A percentile compares a stretch with the other conserved stretches of the same genome.
phyloP scores from a whole-genome alignment of 1,140 invertebrate genomes.

The Triops longicaudatus region DNA sequence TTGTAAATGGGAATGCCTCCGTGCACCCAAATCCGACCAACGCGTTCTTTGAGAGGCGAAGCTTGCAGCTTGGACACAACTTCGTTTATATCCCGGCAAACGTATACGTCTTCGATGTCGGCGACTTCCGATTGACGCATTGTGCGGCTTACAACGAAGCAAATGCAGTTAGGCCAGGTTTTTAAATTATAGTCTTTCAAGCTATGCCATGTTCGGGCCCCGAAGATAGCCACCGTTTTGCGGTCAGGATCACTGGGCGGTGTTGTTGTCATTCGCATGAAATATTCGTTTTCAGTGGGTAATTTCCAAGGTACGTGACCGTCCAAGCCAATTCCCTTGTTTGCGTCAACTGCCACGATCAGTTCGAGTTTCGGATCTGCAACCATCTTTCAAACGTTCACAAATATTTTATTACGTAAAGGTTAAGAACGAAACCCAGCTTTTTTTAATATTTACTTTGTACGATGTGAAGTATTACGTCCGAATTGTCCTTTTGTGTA shows the following conservation, averaged over 20 bases:
- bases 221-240: conserved; percentile 26
- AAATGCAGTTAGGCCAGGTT: conserved; percentile 27
- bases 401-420: not conserved
- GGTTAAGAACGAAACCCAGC: not conserved
- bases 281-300: conserved; percentile 27
- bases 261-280: conserved; percentile 19
- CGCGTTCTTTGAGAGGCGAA: conserved; percentile 18
- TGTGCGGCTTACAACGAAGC: conserved; percentile 23
- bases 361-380: conserved; percentile 23
- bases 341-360: conserved; percentile 25
- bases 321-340: conserved; percentile 27
- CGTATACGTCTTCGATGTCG: conserved; percentile 24
- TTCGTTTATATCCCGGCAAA: conserved; percentile 22
- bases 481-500: too few species aligned
- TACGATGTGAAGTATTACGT: too few species aligned
- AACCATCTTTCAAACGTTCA: not conserved
- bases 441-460: not conserved
- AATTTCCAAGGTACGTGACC: conserved; percentile 28
- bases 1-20: conserved; percentile 25
- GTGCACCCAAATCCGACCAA: conserved; percentile 29
- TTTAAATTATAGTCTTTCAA: conserved; percentile 20
- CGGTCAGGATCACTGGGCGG: conserved; percentile 13
- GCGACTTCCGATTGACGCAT: conserved; percentile 22
- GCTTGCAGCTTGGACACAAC: conserved; percentile 17
- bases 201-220: conserved; percentile 26